Percentiles rank a stretch among this genome's conserved stretches.
These are phyloP conservation scores for Drosophila emarginata DNA, from an alignment of 2,888 invertebrate genomes.

Conservation along the genomic window DNA sequence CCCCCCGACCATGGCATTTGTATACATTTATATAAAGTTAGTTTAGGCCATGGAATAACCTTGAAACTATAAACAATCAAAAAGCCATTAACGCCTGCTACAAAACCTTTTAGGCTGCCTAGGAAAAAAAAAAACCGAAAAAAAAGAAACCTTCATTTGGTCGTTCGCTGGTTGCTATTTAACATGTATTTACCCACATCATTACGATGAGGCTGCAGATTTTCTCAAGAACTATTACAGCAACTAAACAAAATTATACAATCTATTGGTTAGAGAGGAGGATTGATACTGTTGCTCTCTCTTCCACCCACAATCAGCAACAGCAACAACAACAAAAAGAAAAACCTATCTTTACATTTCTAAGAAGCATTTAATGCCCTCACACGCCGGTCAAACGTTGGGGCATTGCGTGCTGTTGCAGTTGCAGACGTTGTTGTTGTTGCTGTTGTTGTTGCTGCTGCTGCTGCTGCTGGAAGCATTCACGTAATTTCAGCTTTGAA, in stretches of 20 bases:
- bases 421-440: slow-evolving; percentile 12
- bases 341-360: slow-evolving; percentile 62
- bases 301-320: slow-evolving; percentile 43
- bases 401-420: slow-evolving; percentile 16
- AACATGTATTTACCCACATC: slow-evolving; percentile 67
- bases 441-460: background rate
- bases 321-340: background rate
- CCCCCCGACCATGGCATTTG: slow-evolving; percentile 8
- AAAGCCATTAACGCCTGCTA: slow-evolving; percentile 62
- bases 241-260: slow-evolving; percentile 72
- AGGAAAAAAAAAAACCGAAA: background rate
- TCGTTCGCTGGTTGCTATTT: slow-evolving; percentile 19
- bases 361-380: slow-evolving; percentile 77
- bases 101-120: slow-evolving; percentile 44
- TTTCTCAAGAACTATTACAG: slow-evolving; percentile 71
- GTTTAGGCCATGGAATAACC: slow-evolving; percentile 43
- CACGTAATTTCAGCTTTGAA: slow-evolving; percentile 61
- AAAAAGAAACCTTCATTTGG: slow-evolving; percentile 13
- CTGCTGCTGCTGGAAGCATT: slow-evolving; percentile 45
- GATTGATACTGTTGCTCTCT: slow-evolving; percentile 22
- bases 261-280: slow-evolving; percentile 18
- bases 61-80: slow-evolving; percentile 56
- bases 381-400: slow-evolving; percentile 38
- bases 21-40: background rate
- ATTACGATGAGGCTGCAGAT: slow-evolving; percentile 73